These are phyloP conservation scores for Epizoanthus stellaris DNA, from an alignment of 92 coral and sea anemone species.

Conservation along the genomic window DNA sequence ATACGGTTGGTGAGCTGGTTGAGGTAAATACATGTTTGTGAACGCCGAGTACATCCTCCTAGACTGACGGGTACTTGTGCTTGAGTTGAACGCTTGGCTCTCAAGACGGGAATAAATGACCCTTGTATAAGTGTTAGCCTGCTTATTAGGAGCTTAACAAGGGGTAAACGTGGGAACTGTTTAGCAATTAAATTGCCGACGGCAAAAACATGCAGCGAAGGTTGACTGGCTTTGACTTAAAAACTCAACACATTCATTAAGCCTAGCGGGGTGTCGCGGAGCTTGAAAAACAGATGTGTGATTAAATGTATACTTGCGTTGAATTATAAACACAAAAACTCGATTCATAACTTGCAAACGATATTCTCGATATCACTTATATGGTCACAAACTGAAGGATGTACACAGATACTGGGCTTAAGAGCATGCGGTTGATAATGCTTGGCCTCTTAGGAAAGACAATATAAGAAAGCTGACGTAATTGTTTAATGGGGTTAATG, in stretches of 20 bases:
- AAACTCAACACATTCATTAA: constrained; percentile 76
- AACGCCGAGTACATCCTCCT: constrained; percentile 37
- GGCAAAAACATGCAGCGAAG: constrained; percentile 43
- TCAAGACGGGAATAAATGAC: constrained; percentile 34
- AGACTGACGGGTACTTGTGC: neutral
- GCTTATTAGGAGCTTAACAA: constrained; percentile 39
- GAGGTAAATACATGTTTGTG: constrained; percentile 39
- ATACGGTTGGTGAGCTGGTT: constrained; percentile 50
- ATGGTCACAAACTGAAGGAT: constrained; percentile 49
- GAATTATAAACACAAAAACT: constrained; percentile 47
- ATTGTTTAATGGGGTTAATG: constrained; percentile 40
- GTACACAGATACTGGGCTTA: constrained; percentile 41
- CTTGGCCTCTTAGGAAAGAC: constrained; percentile 28
- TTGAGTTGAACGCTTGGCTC: constrained; percentile 31
- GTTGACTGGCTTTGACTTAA: constrained; percentile 74
- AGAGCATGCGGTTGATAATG: constrained; percentile 33
- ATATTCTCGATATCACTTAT: constrained; percentile 44
- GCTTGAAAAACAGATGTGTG: constrained; percentile 83
- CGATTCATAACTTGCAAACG: constrained; percentile 11
- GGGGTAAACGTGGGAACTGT: constrained; percentile 50
- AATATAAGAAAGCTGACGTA: constrained; percentile 43
- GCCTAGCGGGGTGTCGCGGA: constrained; percentile 82
- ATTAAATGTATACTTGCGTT: constrained; percentile 52
- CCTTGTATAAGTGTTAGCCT: constrained; percentile 1
- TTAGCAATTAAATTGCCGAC: constrained; percentile 40